A percentile compares a stretch with the other conserved stretches of the same genome.
Conservation (phyloP, 2,888 invertebrate genomes). For the Mesorhabditis belari region DNA sequence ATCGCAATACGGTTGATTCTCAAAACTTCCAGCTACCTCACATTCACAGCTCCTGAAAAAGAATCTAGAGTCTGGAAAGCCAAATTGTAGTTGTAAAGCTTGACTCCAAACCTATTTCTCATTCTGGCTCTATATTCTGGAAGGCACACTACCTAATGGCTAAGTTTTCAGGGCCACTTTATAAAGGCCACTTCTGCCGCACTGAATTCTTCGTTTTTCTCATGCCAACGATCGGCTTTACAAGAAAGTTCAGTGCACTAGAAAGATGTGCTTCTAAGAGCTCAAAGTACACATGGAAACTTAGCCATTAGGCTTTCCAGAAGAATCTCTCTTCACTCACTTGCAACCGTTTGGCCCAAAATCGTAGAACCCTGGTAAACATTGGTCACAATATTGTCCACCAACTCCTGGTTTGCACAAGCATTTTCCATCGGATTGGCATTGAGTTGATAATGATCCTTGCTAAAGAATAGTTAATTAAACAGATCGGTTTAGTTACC, state of each 20-base stretch:
- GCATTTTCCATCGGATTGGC: constrained; percentile 68
- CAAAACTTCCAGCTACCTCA: constrained; percentile 72
- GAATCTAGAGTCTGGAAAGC: not conserved
- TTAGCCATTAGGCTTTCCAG: constrained; percentile 6
- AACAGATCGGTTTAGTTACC: no score
- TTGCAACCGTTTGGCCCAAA: constrained; percentile 79
- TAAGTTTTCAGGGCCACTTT: no score
- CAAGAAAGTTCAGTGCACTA: not conserved
- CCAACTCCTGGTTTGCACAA: constrained; percentile 91
- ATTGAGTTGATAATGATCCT: constrained; percentile 42
- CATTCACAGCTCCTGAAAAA: constrained; percentile 75
- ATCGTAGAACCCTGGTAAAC: constrained; percentile 78
- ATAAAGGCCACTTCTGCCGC: no score
- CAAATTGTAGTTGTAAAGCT: not conserved
- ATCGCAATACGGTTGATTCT: constrained; percentile 77
- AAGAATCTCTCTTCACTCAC: constrained; percentile 49
- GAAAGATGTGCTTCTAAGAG: no score
- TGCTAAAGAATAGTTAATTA: constrained; percentile 14
- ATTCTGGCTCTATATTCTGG: no score
- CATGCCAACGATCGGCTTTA: not conserved
- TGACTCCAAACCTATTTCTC: no score
- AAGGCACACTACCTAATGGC: no score
- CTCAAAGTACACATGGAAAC: constrained; percentile 3
- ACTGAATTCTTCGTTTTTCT: no score
- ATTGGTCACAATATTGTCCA: constrained; percentile 85